These are phyloP conservation scores for Apaloderma vittatum DNA, from an alignment of 2,113 vertebrate genomes.

Conservation along the genomic window DNA sequence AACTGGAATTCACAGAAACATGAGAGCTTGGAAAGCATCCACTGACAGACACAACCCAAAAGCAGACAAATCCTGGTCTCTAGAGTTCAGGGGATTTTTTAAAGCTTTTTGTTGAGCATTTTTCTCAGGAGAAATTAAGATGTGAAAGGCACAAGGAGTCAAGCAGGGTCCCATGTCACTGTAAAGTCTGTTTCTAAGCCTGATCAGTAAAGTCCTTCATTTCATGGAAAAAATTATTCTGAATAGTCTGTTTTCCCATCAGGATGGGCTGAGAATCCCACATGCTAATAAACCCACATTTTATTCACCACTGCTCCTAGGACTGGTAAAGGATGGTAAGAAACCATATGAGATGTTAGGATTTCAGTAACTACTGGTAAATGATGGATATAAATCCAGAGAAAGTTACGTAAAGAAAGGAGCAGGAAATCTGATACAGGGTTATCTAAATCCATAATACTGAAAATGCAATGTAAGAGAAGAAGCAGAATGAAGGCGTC, in stretches of 20 bases:
- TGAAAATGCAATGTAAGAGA: background rate
- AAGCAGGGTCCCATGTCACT: conserved; percentile 11
- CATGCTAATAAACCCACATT: background rate
- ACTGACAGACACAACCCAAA: background rate
- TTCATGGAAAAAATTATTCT: conserved; percentile 57
- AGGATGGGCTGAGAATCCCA: background rate
- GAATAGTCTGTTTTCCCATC: conserved; percentile 22
- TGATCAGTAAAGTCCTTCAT: conserved; percentile 24
- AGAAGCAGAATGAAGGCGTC: background rate
- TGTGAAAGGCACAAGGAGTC: conserved; percentile 35
- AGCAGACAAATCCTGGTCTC: conserved; percentile 38
- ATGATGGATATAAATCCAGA: background rate
- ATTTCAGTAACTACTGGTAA: background rate
- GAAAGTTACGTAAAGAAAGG: background rate
- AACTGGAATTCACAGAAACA: conserved; percentile 54
- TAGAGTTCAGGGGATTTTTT: conserved; percentile 10
- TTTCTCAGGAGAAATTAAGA: conserved; percentile 70
- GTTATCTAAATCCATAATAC: background rate
- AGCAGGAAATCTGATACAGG: background rate
- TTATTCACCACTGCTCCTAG: background rate
- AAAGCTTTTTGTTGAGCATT: conserved; percentile 11
- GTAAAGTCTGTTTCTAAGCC: conserved; percentile 13
- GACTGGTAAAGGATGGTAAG: background rate
- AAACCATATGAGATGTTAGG: background rate
- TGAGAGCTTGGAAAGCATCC: conserved; percentile 28